These are phyloP conservation scores for Turdus rufiventris DNA, from an alignment of 2,113 vertebrate genomes.

Conservation along the genomic window DNA sequence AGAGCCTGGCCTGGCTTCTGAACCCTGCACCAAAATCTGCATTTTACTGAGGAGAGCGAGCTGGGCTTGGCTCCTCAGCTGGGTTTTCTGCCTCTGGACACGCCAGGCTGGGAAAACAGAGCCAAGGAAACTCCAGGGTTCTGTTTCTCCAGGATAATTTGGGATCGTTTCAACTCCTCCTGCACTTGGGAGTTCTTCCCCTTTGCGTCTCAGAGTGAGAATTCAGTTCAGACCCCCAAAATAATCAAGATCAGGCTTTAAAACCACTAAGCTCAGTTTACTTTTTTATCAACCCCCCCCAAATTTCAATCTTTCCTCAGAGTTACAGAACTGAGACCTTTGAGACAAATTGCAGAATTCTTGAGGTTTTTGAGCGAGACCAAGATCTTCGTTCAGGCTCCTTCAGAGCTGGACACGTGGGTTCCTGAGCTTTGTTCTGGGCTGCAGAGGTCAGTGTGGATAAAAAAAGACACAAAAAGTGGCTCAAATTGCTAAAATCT, in stretches of 20 bases:
- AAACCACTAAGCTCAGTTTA: neutral
- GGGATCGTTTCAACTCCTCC: neutral
- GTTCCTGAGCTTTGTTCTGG: neutral
- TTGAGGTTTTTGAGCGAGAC: neutral
- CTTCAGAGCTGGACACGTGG: rapidly evolving
- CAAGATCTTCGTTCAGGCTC: neutral
- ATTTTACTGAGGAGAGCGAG: neutral
- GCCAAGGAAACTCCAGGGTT: neutral
- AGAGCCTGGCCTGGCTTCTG: neutral
- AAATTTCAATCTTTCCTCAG: neutral
- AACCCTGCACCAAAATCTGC: neutral
- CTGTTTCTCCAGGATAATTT: neutral
- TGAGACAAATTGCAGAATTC: neutral
- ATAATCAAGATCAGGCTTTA: neutral
- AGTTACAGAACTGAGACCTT: neutral
- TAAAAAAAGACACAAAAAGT: neutral
- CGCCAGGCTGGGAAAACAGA: neutral
- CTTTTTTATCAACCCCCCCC: neutral
- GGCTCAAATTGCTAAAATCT: neutral
- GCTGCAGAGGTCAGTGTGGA: neutral
- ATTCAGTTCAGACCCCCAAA: neutral
- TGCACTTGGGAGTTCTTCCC: neutral
- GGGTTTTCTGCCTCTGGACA: neutral
- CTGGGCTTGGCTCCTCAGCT: neutral
- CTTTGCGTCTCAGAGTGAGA: neutral